phyloP scores from a whole-genome alignment of 2,797 vertebrate species.

The Erethizon dorsatum region DNA sequence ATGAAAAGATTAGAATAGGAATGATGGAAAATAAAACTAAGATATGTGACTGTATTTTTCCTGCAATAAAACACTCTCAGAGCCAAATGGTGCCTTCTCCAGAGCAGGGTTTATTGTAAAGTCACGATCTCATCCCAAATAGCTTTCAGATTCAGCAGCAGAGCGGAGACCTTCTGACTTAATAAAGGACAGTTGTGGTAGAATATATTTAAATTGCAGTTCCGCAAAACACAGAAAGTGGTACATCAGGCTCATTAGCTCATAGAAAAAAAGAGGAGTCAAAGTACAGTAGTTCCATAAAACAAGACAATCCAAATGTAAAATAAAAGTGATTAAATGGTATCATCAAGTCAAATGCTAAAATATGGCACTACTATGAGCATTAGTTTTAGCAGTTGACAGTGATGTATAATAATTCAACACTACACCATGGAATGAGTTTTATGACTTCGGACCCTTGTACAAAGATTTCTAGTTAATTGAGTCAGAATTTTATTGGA shows the following conservation, averaged over 20 bases:
- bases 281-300: constrained; percentile 25
- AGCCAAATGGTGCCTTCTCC: constrained; percentile 39
- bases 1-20: constrained; percentile 4
- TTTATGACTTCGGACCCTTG: background rate
- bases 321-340: constrained; percentile 65
- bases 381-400: constrained; percentile 47
- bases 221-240: constrained; percentile 56
- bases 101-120: constrained; percentile 47
- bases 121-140: constrained; percentile 37
- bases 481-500: constrained; percentile 74
- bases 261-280: background rate
- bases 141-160: constrained; percentile 34
- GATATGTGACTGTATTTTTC: constrained; percentile 43
- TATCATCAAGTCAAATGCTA: constrained; percentile 25
- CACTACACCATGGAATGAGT: constrained; percentile 57
- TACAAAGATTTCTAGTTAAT: constrained; percentile 75
- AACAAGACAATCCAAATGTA: constrained; percentile 59
- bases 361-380: constrained; percentile 21
- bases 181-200: constrained; percentile 64
- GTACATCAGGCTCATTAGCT: constrained; percentile 39
- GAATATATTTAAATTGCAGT: constrained; percentile 70
- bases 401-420: constrained; percentile 31
- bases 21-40: constrained; percentile 65
- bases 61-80: constrained; percentile 29
- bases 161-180: constrained; percentile 30